Evolutionary conservation across 2,888 invertebrate genomes (phyloP), one percentile per base, ranked within the genome.

Genomic region (Amblyjoppa proteus): DNA sequence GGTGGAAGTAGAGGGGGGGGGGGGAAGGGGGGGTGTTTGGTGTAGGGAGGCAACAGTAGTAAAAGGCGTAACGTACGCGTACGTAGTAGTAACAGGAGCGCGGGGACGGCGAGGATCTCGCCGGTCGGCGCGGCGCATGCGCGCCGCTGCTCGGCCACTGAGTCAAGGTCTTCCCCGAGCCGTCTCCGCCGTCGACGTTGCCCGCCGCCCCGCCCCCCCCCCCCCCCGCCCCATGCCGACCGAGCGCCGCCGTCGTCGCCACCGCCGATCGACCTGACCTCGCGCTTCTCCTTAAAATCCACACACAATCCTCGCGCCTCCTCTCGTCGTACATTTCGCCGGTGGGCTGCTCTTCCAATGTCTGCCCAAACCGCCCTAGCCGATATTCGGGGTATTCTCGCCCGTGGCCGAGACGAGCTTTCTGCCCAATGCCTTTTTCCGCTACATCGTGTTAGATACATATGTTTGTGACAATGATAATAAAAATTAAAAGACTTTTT

Each of bases 261-360:
- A 78, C 82, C 87, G 87, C 87, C 90, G 89, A 92, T 92, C 92
- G 91, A 91, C 91, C 91, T 92, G 90, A 91, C 91, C 91, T 89
- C 90, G 87, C 89, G 88, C 88, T 88, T 87, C 87, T 85, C 78
- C 85, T 81, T 69, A 86, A 77, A 82, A 83, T 78, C 51, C 79
- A 66, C 79, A 78, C 68, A 81, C 58, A 70, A 16, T 38, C 61
- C 66, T 69, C 56, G 38, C 64, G 45, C 28, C 41, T 73, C 34
- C 53, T 61, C 38, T 73, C 53, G 7, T 68, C 31, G 31, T 34
- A 58, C 45, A 41, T 81, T 74, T 68, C 20, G 28, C 56, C 69
- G 20, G 61, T 49, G 51, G 51, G 34, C 34, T 34, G 34, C 34
- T 34, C 34, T 34, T 34, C 5, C 34, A 34, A 34, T 34, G 34